Evolutionary conservation across 2,113 vertebrate genomes (phyloP), one percentile per base, ranked within the genome.

Genomic region (Paraplagusia blochii): DNA sequence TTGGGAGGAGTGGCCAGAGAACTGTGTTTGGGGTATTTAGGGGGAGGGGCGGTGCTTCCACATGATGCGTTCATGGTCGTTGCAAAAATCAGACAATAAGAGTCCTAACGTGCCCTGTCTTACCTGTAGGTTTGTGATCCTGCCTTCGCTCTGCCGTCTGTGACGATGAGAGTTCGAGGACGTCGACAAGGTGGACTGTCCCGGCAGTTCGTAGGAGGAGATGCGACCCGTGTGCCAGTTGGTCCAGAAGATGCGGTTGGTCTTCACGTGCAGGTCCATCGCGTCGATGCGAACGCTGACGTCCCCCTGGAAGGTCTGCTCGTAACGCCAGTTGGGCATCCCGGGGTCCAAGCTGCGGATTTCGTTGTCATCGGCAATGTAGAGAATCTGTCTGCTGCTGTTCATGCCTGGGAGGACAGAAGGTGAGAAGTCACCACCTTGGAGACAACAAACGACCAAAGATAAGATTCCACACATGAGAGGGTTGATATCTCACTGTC

Each of bases 161-260:
- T 92, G 92, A 35, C 94, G 92, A 63, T 95, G 95, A 66, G 93
- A 91, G 60, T 94, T 90, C 43, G 80, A 52, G 0, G 92, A 90
- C 0, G 85, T 52, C 0, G 92, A 89, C 0, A 80, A 77, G 1
- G 78, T 55, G 13, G 78, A 56, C 10, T 58, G 43, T 7, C 54
- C 77, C 0, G 93, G 94, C 58, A 99, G 92, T 67, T 94, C 93
- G 2, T 93, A 93, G 67, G 89, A 95, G 0, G 95, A 99, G 88
- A 99, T 99, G 35, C 89, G 90, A 51, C 94, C 93, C 0, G 93
- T 97, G 91, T 99, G 96, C 96, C 96, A 99, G 88, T 98, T 99
- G 72, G 95, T 99, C 96, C 96, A 99, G 74, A 95, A 99, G 88
- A 99, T 94, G 33, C 91, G 93, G 80, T 94, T 95, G 49, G 92